Base-by-base conservation (phyloP, 1,140 invertebrate species). In the Ips typographus region DNA sequence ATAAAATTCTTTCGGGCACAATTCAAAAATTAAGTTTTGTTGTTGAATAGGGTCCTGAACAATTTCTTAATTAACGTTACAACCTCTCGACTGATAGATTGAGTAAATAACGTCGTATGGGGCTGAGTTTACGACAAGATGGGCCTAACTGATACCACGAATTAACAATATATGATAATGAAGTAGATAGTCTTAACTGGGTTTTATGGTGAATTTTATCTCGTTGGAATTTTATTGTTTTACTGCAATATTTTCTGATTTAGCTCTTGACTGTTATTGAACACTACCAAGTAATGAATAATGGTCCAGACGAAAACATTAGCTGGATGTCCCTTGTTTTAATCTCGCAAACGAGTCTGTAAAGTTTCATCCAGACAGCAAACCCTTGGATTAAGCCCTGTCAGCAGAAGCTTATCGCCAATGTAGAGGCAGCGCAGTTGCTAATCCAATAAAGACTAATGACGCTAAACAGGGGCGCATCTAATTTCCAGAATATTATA, bases 41-140 rank as follows among this genome's bases (percentile, higher is more conserved):
- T 63, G 44, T 63, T 40, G 61, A 63, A 63, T 52, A 52, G 57
- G 40, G n/a, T 22, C 44, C 49, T 38, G 49, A 52, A 63, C 61
- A 63, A 63, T 47, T 63, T 63, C 61, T 63, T 63, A 63, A 63
- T 63, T 63, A 63, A 63, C 61, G 44, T 63, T 63, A 63, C 61
- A 52, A 63, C 44, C 52, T 37, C 49, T 40, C 43, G 47, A 1
- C 37, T 63, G 61, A 63, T 63, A 63, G 61, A 63, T 63, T 38
- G 61, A 63, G 61, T 52, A 63, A 63, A 63, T 63, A 63, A 63
- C 61, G 44, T 63, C 39, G 47, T 41, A 63, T 63, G 61, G 43
- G 61, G 44, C 49, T 44, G 37, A 52, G 42, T 63, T 63, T 63
- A 63, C 61, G 61, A 63, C 44, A 63, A 63, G 61, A 63, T 63